phyloP scores from a whole-genome alignment of 2,888 invertebrate genomes.

The Epistrophe grossulariae region DNA sequence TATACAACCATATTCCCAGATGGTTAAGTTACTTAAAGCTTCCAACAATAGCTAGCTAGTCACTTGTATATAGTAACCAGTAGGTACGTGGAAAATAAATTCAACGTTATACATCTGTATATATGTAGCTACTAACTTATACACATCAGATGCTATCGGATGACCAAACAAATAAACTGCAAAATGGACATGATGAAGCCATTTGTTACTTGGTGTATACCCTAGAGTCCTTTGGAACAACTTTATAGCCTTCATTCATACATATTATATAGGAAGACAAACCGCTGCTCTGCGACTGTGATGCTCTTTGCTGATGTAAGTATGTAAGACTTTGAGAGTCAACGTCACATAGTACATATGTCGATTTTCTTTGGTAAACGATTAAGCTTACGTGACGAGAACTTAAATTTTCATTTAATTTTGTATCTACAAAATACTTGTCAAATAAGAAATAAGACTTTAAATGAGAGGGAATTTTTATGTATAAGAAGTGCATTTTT shows the following conservation, averaged over 20 bases:
- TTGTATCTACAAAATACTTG: background rate
- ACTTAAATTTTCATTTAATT: slow-evolving; percentile 51
- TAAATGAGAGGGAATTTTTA: too few species aligned
- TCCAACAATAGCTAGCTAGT: slow-evolving; percentile 6
- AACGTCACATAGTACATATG: background rate
- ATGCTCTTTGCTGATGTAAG: background rate
- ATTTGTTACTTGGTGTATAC: slow-evolving; percentile 53
- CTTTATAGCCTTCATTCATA: slow-evolving; percentile 1
- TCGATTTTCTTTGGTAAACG: slow-evolving; percentile 49
- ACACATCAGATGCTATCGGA: slow-evolving; percentile 13
- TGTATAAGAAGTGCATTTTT: too few species aligned
- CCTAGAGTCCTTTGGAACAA: slow-evolving; percentile 29
- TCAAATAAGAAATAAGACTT: background rate
- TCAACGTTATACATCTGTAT: background rate
- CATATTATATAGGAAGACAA: background rate
- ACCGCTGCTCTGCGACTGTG: background rate
- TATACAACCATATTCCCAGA: slow-evolving; percentile 32
- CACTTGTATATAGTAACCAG: background rate
- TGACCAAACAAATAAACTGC: slow-evolving; percentile 70
- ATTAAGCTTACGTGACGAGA: slow-evolving; percentile 58
- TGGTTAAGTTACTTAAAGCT: slow-evolving; percentile 42
- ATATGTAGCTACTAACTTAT: background rate
- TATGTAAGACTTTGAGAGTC: background rate
- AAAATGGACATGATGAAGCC: slow-evolving; percentile 65
- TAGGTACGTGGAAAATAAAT: slow-evolving; percentile 23